Base-by-base conservation (phyloP, 2,888 invertebrate species). In the Nycteola revayana region DNA sequence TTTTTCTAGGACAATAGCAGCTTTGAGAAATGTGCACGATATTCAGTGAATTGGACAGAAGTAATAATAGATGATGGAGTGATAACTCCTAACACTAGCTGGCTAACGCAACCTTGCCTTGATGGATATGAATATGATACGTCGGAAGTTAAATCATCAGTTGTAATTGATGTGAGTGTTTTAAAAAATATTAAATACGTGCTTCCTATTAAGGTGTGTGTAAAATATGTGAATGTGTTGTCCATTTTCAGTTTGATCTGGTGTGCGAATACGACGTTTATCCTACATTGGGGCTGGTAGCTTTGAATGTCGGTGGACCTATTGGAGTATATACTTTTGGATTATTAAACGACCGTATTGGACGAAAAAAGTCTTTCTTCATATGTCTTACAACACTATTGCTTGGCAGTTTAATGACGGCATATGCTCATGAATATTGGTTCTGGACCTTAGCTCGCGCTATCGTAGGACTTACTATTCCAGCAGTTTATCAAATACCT, bases 401-500 rank as follows among this genome's bases (percentile, higher is more conserved):
- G 23, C 63, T 92, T 22, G 96, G 96, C 9, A 95, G 96, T 49
- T 84, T 96, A 53, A 83, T 95, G 54, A 96, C 96, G 2, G 95
- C 96, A 1, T 90, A 93, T 32, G 93, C 96, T 14, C 91, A 91
- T 25, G 91, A 93, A 63, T 96, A 95, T 72, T 94, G 94, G 94
- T 91, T 92, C 47, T 97, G 97, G 96, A 93, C 95, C 1, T 83
- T 91, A 1, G 95, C 95, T 59, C 90, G 97, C 45, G 88, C 93
- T 9, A 89, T 96, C 28, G 96, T 97, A n/a, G 98, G 98, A 1
- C 81, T 96, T 3, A 96, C 97, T 0, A 95, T 97, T 61, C 97
- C 97, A 2, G 97, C 97, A 1, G 93, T 97, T 23, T 97, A 97
- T 77, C 96, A 97, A 84, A 97, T 97, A 76, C 97, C 98, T 0